phyloP scores from a whole-genome alignment of 2,797 vertebrate species.

The Eurystomus glaucurus region DNA sequence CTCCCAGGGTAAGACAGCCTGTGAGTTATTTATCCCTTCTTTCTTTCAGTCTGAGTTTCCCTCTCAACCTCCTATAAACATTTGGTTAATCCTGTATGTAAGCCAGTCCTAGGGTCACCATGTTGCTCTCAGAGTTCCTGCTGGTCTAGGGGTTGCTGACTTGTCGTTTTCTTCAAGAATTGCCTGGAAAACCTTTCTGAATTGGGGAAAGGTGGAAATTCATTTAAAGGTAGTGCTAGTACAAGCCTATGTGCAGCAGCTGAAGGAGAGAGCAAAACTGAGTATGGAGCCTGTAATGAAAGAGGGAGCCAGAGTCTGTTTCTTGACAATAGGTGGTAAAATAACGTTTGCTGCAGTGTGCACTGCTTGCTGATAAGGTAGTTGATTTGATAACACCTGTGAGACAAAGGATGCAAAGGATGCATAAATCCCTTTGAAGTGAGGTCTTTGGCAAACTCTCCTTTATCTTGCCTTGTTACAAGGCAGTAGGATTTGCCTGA shows the following conservation, averaged over 20 bases:
- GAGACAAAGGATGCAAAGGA: not conserved
- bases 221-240: not conserved
- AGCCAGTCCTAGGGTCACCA: not conserved
- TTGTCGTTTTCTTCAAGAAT: not conserved
- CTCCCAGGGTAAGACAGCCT: constrained; percentile 63
- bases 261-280: not conserved
- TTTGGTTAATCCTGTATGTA: not conserved
- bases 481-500: not conserved
- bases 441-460: not conserved
- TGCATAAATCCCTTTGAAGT: not conserved
- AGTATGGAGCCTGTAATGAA: not conserved
- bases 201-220: not conserved
- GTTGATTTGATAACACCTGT: not conserved
- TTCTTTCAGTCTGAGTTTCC: not conserved
- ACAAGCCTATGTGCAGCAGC: not conserved
- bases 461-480: not conserved
- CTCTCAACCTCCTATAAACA: not conserved
- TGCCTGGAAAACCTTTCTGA: not conserved
- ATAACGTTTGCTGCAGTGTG: not conserved
- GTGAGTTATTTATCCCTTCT: not conserved
- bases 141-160: not conserved
- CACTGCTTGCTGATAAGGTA: not conserved
- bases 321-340: not conserved
- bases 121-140: not conserved
- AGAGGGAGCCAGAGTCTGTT: not conserved